Evolutionary conservation across 2,888 invertebrate genomes (phyloP).

Genomic region (Protula sp.): DNA sequence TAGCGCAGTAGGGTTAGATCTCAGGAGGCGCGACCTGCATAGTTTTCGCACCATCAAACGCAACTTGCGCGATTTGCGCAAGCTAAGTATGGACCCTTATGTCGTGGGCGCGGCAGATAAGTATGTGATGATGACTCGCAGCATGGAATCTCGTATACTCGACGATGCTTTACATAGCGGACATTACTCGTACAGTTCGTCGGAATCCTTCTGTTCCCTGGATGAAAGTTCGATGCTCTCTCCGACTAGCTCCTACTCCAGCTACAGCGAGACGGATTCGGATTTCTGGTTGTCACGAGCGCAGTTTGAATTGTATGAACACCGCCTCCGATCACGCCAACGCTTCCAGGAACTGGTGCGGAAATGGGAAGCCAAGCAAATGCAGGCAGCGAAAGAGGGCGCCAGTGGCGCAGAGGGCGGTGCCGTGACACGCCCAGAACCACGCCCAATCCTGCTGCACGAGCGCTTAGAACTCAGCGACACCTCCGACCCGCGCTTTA

Average conservation of each 20-base stretch:
- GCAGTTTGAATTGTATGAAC: constrained; percentile 12
- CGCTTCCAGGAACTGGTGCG: constrained; percentile 24
- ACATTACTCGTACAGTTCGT: constrained; percentile 20
- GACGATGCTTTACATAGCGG: constrained; percentile 5
- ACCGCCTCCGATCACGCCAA: constrained; percentile 18
- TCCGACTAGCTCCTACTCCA: constrained; percentile 21
- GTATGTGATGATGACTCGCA: constrained; percentile 13
- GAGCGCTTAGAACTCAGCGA: constrained; percentile 11
- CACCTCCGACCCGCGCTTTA: constrained; percentile 17
- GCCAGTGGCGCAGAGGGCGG: not conserved
- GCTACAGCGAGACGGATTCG: constrained; percentile 17
- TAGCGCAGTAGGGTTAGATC: constrained; percentile 24
- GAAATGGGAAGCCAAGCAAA: constrained; percentile 21
- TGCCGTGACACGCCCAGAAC: not conserved
- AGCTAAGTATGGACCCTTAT: not conserved
- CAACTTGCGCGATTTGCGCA: not conserved
- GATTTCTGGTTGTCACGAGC: constrained; percentile 11
- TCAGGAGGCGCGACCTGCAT: not conserved
- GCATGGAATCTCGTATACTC: constrained; percentile 12
- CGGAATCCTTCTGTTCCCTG: constrained; percentile 22
- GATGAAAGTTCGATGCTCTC: constrained; percentile 22
- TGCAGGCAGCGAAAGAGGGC: not conserved
- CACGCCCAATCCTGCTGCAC: not conserved
- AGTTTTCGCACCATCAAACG: too few relatives aligned
- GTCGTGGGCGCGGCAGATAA: constrained; percentile 1